phyloP scores from a whole-genome alignment of 2,888 invertebrate species.

The Pharmacophagus antenor region DNA sequence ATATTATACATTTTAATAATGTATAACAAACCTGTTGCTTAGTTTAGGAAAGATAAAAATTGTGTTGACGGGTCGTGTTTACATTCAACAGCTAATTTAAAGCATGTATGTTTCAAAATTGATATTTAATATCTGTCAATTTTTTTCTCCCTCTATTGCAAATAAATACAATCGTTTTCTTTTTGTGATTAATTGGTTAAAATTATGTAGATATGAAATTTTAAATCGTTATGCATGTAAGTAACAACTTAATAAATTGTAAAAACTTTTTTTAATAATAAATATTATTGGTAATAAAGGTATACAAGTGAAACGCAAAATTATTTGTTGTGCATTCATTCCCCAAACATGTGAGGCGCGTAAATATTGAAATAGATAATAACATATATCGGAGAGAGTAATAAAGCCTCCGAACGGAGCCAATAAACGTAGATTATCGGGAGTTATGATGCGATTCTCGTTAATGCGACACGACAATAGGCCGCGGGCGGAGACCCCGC shows the following conservation, averaged over 20 bases:
- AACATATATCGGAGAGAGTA: conserved; percentile 38
- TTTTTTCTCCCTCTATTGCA: too few relatives aligned
- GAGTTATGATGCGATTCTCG: conserved; percentile 78
- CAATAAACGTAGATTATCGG: conserved; percentile 80
- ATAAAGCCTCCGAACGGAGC: conserved; percentile 64
- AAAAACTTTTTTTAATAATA: neutral
- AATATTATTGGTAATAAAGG: neutral
- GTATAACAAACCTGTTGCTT: too few relatives aligned
- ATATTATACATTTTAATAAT: too few relatives aligned
- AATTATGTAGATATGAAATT: neutral
- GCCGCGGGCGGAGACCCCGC: conserved; percentile 51
- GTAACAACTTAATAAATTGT: neutral
- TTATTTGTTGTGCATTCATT: conserved; percentile 25
- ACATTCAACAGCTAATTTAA: too few relatives aligned
- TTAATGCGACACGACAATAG: conserved; percentile 77
- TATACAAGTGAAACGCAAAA: conserved; percentile 37
- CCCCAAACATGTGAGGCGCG: conserved; percentile 20
- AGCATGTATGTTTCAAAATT: too few relatives aligned
- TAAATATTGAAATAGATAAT: conserved; percentile 31
- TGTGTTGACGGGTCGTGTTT: too few relatives aligned
- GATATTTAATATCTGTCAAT: too few relatives aligned
- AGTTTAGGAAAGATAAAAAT: too few relatives aligned
- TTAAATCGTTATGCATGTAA: neutral
- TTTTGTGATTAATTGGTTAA: neutral
- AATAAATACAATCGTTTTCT: too few relatives aligned